Percentiles rank a stretch among this genome's conserved stretches.
phyloP scores from a whole-genome alignment of 2,113 vertebrate species.

The Stegastes partitus region DNA sequence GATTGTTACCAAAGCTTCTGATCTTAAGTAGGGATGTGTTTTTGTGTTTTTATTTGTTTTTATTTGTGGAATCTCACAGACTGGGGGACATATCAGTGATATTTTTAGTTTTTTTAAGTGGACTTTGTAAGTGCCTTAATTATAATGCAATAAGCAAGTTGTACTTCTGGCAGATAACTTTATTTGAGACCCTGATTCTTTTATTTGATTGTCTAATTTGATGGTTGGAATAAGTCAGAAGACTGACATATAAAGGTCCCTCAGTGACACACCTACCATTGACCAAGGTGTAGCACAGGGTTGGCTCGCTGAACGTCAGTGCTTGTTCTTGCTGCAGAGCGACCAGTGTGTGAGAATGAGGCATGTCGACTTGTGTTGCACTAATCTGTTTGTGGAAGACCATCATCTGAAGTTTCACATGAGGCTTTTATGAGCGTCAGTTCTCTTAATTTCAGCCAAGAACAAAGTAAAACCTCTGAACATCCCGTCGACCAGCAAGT shows the following conservation, averaged over 20 bases:
- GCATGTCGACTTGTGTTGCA: not conserved
- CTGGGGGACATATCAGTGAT: too few relatives aligned
- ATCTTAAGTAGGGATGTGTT: too few relatives aligned
- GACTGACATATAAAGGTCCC: not conserved
- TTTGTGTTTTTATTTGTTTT: not conserved
- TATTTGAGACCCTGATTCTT: too few relatives aligned
- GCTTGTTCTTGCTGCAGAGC: not conserved
- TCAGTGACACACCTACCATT: too few relatives aligned
- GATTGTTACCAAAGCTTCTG: too few relatives aligned
- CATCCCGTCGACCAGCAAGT: conserved; percentile 20
- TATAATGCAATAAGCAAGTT: too few relatives aligned
- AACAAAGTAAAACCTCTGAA: conserved; percentile 74
- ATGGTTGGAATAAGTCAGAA: too few relatives aligned
- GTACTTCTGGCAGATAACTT: not conserved
- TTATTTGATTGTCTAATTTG: too few relatives aligned
- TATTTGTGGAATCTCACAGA: not conserved
- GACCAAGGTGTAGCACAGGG: too few relatives aligned
- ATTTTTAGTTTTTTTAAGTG: too few relatives aligned
- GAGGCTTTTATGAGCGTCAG: conserved; percentile 13
- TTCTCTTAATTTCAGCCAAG: conserved; percentile 72
- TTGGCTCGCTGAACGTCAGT: too few relatives aligned
- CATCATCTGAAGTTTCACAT: not conserved
- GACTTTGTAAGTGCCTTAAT: too few relatives aligned
- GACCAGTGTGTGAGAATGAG: not conserved
- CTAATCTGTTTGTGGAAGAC: not conserved